These are phyloP conservation scores for Leuciscus idus DNA, from an alignment of 2,113 vertebrate species.

Conservation along the genomic window DNA sequence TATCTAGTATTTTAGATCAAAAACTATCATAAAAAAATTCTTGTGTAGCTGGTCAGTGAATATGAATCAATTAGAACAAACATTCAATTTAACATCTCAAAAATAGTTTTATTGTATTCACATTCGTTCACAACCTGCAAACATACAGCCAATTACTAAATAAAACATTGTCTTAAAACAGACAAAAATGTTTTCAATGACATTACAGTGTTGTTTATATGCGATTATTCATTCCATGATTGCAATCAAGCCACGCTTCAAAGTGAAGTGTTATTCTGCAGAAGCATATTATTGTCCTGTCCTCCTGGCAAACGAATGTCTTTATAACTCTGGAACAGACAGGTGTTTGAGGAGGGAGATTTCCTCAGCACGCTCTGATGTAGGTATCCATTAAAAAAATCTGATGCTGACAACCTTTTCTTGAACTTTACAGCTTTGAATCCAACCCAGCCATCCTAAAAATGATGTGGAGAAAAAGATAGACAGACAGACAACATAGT, in stretches of 20 bases:
- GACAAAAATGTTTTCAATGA: constrained; percentile 44
- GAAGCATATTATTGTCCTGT: constrained; percentile 17
- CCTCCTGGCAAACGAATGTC: neutral
- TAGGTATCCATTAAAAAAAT: constrained; percentile 96
- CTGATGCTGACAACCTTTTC: constrained; percentile 85
- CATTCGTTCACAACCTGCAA: neutral
- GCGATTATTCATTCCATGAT: neutral
- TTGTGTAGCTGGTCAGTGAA: neutral
- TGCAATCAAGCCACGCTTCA: constrained; percentile 8
- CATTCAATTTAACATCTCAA: neutral
- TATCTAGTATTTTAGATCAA: neutral
- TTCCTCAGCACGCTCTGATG: constrained; percentile 77
- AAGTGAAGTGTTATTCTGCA: constrained; percentile 8
- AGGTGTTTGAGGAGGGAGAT: constrained; percentile 51
- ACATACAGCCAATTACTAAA: neutral
- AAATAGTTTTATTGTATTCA: constrained; percentile 24
- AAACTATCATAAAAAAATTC: neutral
- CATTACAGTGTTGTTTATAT: neutral
- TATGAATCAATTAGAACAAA: neutral
- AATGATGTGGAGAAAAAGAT: neutral
- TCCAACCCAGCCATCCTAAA: constrained; percentile 90
- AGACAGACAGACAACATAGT: neutral
- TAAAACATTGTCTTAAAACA: constrained; percentile 64
- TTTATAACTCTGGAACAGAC: constrained; percentile 81
- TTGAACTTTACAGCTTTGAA: constrained; percentile 81